Conservation (phyloP, 1,140 invertebrate species). For the Coenobita brevimanus region DNA sequence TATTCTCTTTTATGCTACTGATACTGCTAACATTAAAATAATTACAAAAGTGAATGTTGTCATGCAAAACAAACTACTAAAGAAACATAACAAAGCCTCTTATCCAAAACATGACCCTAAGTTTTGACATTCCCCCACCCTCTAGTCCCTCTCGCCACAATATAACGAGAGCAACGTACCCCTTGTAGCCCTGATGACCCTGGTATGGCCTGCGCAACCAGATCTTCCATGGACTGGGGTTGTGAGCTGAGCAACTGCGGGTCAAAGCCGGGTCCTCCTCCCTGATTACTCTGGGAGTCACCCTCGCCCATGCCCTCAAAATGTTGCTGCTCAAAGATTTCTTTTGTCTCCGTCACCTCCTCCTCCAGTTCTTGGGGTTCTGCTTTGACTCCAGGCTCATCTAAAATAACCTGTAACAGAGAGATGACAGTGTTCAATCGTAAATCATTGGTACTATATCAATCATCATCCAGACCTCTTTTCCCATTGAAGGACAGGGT, state of each 20-base stretch:
- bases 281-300: constrained; percentile 34
- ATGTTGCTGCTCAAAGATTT: constrained; percentile 28
- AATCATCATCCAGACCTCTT: too few species aligned
- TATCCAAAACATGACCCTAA: too few species aligned
- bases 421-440: neutral
- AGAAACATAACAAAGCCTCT: too few species aligned
- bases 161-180: too few species aligned
- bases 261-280: constrained; percentile 33
- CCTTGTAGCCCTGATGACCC: constrained; percentile 55
- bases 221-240: constrained; percentile 57
- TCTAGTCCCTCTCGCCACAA: too few species aligned
- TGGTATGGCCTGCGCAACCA: constrained; percentile 57
- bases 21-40: too few species aligned
- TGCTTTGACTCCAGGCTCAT: constrained; percentile 58
- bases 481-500: too few species aligned
- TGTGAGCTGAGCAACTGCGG: constrained; percentile 43
- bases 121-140: too few species aligned
- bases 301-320: constrained; percentile 40
- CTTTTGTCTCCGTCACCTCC: constrained; percentile 50
- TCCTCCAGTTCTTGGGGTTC: constrained; percentile 55
- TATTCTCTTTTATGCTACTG: too few species aligned
- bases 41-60: too few species aligned
- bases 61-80: too few species aligned
- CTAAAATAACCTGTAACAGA: constrained; percentile 47
- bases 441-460: too few species aligned